Evolutionary conservation across 2,888 invertebrate species (phyloP).

Genomic region (Matsumyia berberina): DNA sequence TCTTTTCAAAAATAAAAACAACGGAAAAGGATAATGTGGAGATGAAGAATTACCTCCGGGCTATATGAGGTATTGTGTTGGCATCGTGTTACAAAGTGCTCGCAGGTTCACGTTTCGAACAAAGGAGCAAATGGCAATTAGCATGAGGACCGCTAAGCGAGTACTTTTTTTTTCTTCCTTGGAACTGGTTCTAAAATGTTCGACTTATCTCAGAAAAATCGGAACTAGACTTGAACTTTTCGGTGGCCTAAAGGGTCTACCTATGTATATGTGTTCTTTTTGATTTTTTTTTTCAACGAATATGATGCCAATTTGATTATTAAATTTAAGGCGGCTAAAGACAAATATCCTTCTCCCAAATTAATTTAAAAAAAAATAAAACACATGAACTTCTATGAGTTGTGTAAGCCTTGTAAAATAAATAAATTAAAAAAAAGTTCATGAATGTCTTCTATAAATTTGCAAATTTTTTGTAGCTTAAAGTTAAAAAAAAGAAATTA

Average conservation of each 20-base stretch:
- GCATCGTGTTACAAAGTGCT: conserved; percentile 16
- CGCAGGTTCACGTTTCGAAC: background rate
- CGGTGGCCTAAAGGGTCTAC: background rate
- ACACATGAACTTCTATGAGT: too few species aligned
- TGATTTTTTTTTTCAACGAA: background rate
- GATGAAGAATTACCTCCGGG: conserved; percentile 11
- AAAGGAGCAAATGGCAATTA: conserved; percentile 5
- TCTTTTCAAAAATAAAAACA: background rate
- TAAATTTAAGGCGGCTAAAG: conserved; percentile 1
- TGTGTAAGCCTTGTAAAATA: conserved; percentile 60
- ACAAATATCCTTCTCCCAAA: conserved; percentile 4
- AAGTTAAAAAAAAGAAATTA: conserved; percentile 48
- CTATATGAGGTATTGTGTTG: conserved; percentile 19
- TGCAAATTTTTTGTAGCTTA: conserved; percentile 39
- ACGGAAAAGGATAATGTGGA: background rate
- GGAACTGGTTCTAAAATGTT: too few species aligned
- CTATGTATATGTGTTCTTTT: too few species aligned
- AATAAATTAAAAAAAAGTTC: conserved; percentile 10
- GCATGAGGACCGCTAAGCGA: background rate
- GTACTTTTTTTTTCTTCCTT: background rate
- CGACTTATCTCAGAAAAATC: too few species aligned
- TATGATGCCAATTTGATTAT: background rate
- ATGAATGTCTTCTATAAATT: conserved; percentile 57
- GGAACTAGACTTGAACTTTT: background rate
- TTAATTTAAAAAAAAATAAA: too few species aligned